phyloP scores from a whole-genome alignment of 2,888 invertebrate species.

The Ectemnius cavifrons region DNA sequence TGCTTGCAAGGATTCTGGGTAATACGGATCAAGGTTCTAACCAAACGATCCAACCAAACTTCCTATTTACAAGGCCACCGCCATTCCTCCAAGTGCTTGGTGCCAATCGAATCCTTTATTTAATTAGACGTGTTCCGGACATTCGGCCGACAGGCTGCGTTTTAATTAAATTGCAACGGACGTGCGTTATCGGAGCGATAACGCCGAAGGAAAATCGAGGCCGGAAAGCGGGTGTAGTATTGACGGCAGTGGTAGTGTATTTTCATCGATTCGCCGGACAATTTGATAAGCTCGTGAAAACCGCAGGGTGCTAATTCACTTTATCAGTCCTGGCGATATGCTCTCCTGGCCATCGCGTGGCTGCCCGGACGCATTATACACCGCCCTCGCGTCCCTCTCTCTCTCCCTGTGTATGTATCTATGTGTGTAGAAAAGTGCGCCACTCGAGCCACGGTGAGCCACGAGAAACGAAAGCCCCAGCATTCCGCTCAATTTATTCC shows the following conservation, averaged over 20 bases:
- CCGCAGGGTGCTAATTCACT: not conserved
- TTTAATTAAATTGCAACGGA: conserved; percentile 1
- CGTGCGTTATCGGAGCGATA: not conserved
- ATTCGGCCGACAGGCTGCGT: not conserved
- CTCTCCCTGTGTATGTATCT: no score
- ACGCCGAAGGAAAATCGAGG: conserved; percentile 2
- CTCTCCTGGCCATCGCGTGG: not conserved
- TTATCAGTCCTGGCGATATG: not conserved
- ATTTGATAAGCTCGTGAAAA: not conserved
- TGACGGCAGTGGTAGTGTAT: not conserved
- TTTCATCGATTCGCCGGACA: not conserved
- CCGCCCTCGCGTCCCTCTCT: no score
- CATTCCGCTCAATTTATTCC: conserved; percentile 16
- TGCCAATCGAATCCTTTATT: not conserved
- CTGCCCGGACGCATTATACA: not conserved
- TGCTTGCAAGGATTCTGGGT: not conserved
- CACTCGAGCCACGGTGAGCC: not conserved
- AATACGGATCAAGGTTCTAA: not conserved
- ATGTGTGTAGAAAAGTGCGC: not conserved
- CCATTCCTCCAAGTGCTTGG: not conserved
- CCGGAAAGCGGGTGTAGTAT: not conserved
- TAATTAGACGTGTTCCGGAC: not conserved
- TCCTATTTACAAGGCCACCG: not conserved
- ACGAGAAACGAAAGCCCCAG: not conserved
- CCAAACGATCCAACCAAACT: not conserved